phyloP scores from a whole-genome alignment of 2,888 invertebrate species.

The Cosmia trapezina region DNA sequence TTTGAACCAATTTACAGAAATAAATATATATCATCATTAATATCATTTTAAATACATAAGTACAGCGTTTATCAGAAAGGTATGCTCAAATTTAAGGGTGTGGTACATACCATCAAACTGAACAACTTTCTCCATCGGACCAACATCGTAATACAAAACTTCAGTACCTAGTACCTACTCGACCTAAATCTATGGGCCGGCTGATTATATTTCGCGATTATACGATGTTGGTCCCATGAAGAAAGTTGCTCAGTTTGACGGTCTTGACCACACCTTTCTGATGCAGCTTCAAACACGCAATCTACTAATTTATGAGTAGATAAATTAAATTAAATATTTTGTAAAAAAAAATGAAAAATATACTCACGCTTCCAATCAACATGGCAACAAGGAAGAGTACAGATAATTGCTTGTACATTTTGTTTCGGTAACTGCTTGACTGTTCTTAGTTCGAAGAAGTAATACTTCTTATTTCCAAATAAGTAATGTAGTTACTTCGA shows the following conservation, averaged over 20 bases:
- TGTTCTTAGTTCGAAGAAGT: neutral
- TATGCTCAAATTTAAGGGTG: neutral
- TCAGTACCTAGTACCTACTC: too few relatives aligned
- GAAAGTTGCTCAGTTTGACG: neutral
- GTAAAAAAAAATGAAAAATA: neutral
- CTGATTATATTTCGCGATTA: neutral
- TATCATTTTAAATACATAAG: too few relatives aligned
- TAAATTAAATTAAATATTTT: neutral
- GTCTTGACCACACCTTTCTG: neutral
- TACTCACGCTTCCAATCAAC: conserved; percentile 38
- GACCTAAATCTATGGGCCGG: neutral
- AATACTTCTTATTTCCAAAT: neutral
- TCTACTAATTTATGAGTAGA: neutral
- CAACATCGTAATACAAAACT: neutral
- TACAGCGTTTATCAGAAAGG: neutral
- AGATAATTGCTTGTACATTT: conserved; percentile 32
- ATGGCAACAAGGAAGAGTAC: conserved; percentile 18
- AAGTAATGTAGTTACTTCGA: conserved; percentile 11
- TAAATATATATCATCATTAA: too few relatives aligned
- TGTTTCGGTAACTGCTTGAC: conserved; percentile 7
- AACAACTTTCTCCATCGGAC: neutral
- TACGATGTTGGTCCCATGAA: neutral
- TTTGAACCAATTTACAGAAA: too few relatives aligned
- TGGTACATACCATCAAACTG: neutral
- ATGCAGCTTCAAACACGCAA: neutral